Conservation (phyloP, 2,797 vertebrate genomes). For the Coregonus sp. region DNA sequence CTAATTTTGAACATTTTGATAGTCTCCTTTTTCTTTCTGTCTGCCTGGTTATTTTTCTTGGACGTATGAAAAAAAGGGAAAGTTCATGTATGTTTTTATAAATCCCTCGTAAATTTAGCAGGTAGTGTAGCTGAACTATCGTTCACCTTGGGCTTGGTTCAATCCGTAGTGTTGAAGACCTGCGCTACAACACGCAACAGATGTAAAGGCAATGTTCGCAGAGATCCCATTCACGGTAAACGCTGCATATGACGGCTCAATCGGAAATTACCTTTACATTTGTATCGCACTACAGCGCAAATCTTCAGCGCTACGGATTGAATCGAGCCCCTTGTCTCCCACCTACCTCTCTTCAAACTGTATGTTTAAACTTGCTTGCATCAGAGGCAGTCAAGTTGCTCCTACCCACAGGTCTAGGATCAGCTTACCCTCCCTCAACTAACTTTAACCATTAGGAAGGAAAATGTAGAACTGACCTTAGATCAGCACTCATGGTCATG, state of each 20-base stretch:
- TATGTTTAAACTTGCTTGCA: slow-evolving; percentile 35
- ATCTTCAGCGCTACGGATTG: too few relatives aligned
- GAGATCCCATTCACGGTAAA: too few relatives aligned
- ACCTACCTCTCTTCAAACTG: slow-evolving; percentile 14
- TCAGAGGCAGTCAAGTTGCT: slow-evolving; percentile 1
- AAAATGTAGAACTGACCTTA: not conserved
- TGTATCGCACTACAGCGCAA: too few relatives aligned
- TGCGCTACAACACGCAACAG: too few relatives aligned
- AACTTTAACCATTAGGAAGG: not conserved
- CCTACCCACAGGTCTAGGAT: slow-evolving; percentile 7
- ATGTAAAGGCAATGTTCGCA: too few relatives aligned
- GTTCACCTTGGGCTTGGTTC: slow-evolving; percentile 2
- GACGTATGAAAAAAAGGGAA: slow-evolving; percentile 24
- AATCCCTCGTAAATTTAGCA: slow-evolving; percentile 14
- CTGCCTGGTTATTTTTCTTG: slow-evolving; percentile 3
- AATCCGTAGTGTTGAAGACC: slow-evolving; percentile 13
- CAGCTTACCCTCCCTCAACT: not conserved
- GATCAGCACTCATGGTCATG: slow-evolving; percentile 3
- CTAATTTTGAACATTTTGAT: slow-evolving; percentile 26
- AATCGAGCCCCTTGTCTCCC: not conserved
- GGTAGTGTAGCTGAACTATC: slow-evolving; percentile 3
- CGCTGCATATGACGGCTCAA: too few relatives aligned
- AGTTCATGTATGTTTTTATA: slow-evolving; percentile 46
- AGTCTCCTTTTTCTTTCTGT: slow-evolving; percentile 4
- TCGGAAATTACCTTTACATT: too few relatives aligned